These are phyloP conservation scores for Sipha maydis DNA, from an alignment of 2,888 invertebrate species.

Conservation along the genomic window DNA sequence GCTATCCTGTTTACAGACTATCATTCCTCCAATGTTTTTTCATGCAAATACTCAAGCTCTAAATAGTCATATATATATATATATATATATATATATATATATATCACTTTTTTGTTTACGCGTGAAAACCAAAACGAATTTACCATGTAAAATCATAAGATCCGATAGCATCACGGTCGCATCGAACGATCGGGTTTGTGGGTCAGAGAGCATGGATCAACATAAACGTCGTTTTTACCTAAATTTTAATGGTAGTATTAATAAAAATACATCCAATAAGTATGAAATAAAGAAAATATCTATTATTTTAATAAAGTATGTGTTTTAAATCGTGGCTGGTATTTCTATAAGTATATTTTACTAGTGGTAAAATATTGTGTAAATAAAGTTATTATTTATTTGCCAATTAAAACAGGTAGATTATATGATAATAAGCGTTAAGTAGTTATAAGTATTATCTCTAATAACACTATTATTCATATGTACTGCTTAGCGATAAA, in stretches of 20 bases:
- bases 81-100: no score
- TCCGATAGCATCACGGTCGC: conserved; percentile 34
- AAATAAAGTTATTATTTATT: not conserved
- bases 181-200: conserved; percentile 56
- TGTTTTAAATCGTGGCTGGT: conserved; percentile 1
- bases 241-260: not conserved
- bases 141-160: conserved; percentile 42
- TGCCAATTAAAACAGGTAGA: not conserved
- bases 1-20: not conserved
- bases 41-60: conserved; percentile 15
- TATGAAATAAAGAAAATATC: conserved; percentile 17
- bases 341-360: not conserved
- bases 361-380: not conserved
- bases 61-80: conserved; percentile 49
- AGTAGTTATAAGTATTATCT: not conserved
- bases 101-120: conserved; percentile 38
- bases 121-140: conserved; percentile 60
- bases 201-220: conserved; percentile 53
- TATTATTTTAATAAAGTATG: conserved; percentile 15
- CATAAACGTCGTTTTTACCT: conserved; percentile 46
- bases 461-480: not conserved
- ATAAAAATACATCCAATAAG: not conserved
- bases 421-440: not conserved
- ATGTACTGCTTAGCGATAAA: not conserved
- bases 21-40: conserved; percentile 4